A percentile compares a stretch with the other conserved stretches of the same genome.
Evolutionary conservation across 2,113 vertebrate species (phyloP).

Genomic region (Embiotoca jacksoni): DNA sequence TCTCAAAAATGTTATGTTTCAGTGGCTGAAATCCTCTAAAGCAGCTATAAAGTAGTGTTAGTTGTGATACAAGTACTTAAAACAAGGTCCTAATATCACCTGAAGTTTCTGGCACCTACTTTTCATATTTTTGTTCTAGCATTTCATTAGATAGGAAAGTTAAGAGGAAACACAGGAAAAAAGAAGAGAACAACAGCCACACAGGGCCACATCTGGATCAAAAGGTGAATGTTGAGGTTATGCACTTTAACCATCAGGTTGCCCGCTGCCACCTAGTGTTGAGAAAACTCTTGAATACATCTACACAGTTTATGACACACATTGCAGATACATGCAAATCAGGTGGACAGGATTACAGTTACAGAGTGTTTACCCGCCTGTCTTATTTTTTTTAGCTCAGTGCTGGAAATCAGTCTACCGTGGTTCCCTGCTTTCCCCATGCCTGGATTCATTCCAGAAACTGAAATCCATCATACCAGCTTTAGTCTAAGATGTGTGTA

Average conservation of each 20-base stretch:
- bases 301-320: neutral
- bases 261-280: too few species aligned
- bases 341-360: neutral
- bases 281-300: too few species aligned
- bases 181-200: too few species aligned
- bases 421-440: neutral
- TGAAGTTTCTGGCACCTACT: too few species aligned
- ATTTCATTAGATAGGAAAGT: too few species aligned
- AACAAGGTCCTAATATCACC: too few species aligned
- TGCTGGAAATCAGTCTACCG: neutral
- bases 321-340: constrained; percentile 3
- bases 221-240: too few species aligned
- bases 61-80: too few species aligned
- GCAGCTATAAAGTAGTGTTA: too few species aligned
- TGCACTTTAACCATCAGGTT: neutral
- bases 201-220: too few species aligned
- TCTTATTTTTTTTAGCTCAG: neutral
- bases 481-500: neutral
- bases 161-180: too few species aligned
- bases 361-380: neutral
- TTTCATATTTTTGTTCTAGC: too few species aligned
- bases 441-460: neutral
- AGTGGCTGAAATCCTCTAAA: neutral
- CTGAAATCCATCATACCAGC: neutral
- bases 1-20: neutral